Base-by-base conservation (phyloP, 2,113 vertebrate species). In the Percopsis transmontana region DNA sequence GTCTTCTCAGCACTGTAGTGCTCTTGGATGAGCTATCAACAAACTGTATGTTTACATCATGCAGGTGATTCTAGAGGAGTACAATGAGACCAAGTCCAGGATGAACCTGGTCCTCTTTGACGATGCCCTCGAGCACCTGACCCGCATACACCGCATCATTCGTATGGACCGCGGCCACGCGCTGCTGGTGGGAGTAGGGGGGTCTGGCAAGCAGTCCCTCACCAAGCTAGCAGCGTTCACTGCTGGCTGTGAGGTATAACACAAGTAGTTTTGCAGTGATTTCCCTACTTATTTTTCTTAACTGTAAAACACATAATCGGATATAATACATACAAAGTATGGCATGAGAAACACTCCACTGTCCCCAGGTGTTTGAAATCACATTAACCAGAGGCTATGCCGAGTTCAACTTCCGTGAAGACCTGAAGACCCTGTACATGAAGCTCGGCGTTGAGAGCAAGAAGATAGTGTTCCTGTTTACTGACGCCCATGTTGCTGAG, bases 101-200 rank as follows among this genome's bases (percentile, higher is more conserved):
- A 96, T 99, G 96, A 95, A 95, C 40, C 79, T 99, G 44, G 95
- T 99, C 11, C 92, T 99, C 24, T 99, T 99, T 58, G 94, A 99
- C 0, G 96, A 98, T 1, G 97, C 97, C 1, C 84, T 99, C 79
- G 97, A 99, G 68, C 97, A 98, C 80, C 83, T 99, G 57, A 95
- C 94, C 13, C 93, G 92, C 0, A 62, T 97, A 16, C 95, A 98
- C 77, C 94, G 96, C 47, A 92, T 96, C 76, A 90, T 99, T 48
- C 92, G 96, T 1, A 94, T 97, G 87, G 93, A 95, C 81, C 91
- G 85, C 0, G 96, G 96, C 20, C 96, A 99, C 0, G 95, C 95
- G 0, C 87, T 99, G 83, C 92, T 99, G 18, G 94, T 98, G 1
- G 97, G 97, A 0, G 92, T 95, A 0, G 96, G 94, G 0, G 97